Evolutionary conservation across 2,888 invertebrate species (phyloP).

Genomic region (Lepas anatifera): DNA sequence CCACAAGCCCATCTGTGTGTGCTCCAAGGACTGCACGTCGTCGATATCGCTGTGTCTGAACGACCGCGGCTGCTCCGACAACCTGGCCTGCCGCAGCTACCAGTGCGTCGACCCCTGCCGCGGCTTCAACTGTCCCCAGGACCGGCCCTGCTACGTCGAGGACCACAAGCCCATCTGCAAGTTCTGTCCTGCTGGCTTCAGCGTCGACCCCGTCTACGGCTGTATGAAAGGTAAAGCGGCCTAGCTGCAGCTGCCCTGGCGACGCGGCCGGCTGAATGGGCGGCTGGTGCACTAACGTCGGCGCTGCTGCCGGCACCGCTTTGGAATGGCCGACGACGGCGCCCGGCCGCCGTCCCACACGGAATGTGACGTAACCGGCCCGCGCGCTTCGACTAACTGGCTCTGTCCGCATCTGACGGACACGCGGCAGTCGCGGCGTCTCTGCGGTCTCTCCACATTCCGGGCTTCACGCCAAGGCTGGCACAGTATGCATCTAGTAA

Average conservation of each 20-base stretch:
- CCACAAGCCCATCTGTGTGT: conserved; percentile 74
- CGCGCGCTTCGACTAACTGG: background rate
- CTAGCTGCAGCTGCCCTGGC: conserved; percentile 16
- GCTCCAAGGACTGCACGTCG: conserved; percentile 66
- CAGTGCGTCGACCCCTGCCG: conserved; percentile 83
- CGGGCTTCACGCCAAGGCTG: no score
- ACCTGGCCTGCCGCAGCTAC: conserved; percentile 74
- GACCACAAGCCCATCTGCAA: conserved; percentile 91
- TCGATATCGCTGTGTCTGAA: conserved; percentile 69
- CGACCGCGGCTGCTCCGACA: conserved; percentile 74
- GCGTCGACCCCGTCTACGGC: conserved; percentile 82
- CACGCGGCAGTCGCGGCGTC: no score
- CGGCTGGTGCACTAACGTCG: background rate
- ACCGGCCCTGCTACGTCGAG: conserved; percentile 83
- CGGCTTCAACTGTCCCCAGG: conserved; percentile 67
- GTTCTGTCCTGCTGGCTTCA: conserved; percentile 88
- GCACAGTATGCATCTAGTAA: no score
- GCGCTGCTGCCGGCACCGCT: background rate
- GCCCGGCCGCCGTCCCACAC: background rate
- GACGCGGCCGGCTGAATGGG: background rate
- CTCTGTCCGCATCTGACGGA: no score
- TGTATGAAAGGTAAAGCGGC: conserved; percentile 97
- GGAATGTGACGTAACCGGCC: background rate
- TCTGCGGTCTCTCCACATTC: no score
- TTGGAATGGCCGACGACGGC: background rate